A percentile compares a stretch with the other conserved stretches of the same genome.
Conservation (phyloP, 1,140 invertebrate genomes). For the Drosophila ficusphila region DNA sequence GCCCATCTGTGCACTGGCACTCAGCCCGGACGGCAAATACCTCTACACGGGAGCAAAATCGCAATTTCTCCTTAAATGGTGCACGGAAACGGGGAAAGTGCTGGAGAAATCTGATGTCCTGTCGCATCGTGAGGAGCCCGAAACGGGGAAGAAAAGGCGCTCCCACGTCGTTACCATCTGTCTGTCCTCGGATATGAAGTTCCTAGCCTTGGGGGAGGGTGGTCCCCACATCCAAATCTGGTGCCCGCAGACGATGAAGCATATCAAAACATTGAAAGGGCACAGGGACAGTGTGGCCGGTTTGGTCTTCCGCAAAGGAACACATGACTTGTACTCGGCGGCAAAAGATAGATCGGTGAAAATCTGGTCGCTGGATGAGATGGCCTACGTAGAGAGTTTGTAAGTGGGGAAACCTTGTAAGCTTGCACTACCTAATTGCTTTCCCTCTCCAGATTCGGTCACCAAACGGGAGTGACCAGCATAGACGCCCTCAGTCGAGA, state of each 20-base stretch:
- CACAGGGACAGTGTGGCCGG: conserved; percentile 91
- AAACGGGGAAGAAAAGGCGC: conserved; percentile 84
- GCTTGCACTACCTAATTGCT: background rate
- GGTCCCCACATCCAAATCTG: conserved; percentile 93
- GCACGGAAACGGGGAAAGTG: conserved; percentile 83
- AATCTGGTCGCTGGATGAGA: conserved; percentile 97
- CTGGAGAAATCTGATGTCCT: conserved; percentile 71
- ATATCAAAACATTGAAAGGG: conserved; percentile 92
- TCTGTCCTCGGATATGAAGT: conserved; percentile 93
- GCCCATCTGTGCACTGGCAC: conserved; percentile 92
- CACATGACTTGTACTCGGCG: conserved; percentile 95
- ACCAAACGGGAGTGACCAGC: conserved; percentile 94
- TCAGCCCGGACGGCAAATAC: conserved; percentile 90
- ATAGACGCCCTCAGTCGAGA: conserved; percentile 94
- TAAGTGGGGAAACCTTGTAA: conserved; percentile 81
- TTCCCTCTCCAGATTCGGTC: conserved; percentile 89
- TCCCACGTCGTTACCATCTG: conserved; percentile 89
- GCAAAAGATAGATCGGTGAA: conserved; percentile 94
- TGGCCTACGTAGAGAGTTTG: conserved; percentile 97
- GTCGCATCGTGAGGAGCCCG: conserved; percentile 85
- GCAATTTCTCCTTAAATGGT: conserved; percentile 94
- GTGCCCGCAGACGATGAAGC: conserved; percentile 90
- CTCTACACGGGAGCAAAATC: conserved; percentile 95
- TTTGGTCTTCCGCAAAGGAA: conserved; percentile 93
- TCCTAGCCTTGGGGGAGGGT: conserved; percentile 92